phyloP scores from a whole-genome alignment of 1,140 invertebrate genomes.

The Berghia stephanieae region DNA sequence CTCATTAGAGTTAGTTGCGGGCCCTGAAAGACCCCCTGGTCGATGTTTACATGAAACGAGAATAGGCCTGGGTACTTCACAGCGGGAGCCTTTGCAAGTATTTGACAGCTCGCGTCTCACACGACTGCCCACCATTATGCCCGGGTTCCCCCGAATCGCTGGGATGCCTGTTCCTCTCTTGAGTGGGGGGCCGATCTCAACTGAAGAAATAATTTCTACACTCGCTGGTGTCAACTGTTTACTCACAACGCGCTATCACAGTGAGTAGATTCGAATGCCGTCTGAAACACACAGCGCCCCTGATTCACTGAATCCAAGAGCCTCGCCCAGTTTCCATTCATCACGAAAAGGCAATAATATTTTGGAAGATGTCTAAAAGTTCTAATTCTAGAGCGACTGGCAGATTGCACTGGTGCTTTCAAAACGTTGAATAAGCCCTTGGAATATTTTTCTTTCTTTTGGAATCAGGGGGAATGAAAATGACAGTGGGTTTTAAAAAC shows the following conservation, averaged over 20 bases:
- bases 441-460: conserved; percentile 13
- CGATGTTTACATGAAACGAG: conserved; percentile 32
- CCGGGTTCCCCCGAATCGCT: conserved; percentile 2
- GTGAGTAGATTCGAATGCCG: conserved; percentile 38
- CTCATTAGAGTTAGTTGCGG: conserved; percentile 35
- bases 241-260: conserved; percentile 27
- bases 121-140: conserved; percentile 33
- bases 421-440: conserved; percentile 35
- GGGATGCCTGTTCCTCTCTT: no score
- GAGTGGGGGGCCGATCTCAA: no score
- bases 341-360: no score
- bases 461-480: neutral
- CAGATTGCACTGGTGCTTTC: conserved; percentile 33
- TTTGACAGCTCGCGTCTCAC: conserved; percentile 36
- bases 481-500: neutral
- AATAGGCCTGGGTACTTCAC: conserved; percentile 13
- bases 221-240: conserved; percentile 33
- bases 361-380: no score
- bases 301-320: no score
- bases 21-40: conserved; percentile 29
- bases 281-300: no score
- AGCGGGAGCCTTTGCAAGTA: conserved; percentile 32
- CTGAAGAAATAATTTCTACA: neutral
- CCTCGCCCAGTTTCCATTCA: no score
- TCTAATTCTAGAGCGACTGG: no score